Conservation (phyloP, 1,140 invertebrate genomes). For the Drosophila sulfurigaster region DNA sequence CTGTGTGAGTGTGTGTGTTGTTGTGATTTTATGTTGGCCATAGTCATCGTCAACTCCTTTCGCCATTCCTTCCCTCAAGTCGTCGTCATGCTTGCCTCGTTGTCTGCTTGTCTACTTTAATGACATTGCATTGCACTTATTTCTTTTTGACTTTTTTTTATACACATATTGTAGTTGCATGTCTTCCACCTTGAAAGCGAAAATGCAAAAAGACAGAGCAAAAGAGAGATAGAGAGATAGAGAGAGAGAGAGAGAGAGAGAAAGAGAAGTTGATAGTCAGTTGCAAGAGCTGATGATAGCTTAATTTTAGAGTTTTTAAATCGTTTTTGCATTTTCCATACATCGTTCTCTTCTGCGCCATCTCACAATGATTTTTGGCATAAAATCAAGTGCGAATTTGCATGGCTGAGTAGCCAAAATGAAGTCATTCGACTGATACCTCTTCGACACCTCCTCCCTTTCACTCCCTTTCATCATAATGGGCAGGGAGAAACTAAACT, state of each 20-base stretch:
- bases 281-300: conserved; percentile 80
- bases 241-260: conserved; percentile 1
- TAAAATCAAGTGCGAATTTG: conserved; percentile 79
- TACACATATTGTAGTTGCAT: conserved; percentile 46
- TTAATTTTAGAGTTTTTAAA: conserved; percentile 83
- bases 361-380: conserved; percentile 71
- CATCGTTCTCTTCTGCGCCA: conserved; percentile 15
- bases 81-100: conserved; percentile 32
- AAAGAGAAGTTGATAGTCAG: conserved; percentile 54
- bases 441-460: neutral
- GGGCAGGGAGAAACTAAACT: conserved; percentile 14
- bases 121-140: conserved; percentile 82
- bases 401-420: conserved; percentile 65
- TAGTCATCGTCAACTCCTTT: conserved; percentile 50
- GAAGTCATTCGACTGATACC: conserved; percentile 65
- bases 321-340: conserved; percentile 69
- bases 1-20: conserved; percentile 42
- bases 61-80: neutral
- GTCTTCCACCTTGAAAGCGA: conserved; percentile 22
- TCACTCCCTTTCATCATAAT: conserved; percentile 21
- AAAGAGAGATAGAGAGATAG: neutral
- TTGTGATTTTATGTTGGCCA: conserved; percentile 78
- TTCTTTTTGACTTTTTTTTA: conserved; percentile 67
- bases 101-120: conserved; percentile 78
- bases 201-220: neutral